Conservation (phyloP, 2,888 invertebrate species). For the Temnothorax ravouxi region DNA sequence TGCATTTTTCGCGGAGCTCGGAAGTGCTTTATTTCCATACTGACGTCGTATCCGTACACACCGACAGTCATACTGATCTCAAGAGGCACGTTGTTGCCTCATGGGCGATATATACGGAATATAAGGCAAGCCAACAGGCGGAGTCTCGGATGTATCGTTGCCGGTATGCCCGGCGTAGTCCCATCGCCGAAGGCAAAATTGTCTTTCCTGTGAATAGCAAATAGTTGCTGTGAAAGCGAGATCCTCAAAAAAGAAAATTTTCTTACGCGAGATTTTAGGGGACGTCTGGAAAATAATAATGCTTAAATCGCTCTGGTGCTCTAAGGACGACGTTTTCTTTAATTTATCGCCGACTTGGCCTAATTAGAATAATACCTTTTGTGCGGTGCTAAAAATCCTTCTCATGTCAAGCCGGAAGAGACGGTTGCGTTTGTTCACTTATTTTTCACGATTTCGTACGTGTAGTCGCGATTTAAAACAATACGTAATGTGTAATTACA, state of each 20-base stretch:
- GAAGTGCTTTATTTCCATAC: conserved; percentile 83
- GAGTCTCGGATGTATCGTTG: conserved; percentile 76
- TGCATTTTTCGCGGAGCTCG: conserved; percentile 79
- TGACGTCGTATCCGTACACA: conserved; percentile 74
- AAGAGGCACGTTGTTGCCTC: conserved; percentile 77
- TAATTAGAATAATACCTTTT: conserved; percentile 17
- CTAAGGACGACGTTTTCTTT: background rate
- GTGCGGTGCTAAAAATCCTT: background rate
- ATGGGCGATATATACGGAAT: conserved; percentile 75
- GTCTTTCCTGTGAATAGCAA: conserved; percentile 65
- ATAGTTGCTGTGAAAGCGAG: conserved; percentile 69
- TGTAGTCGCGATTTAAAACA: conserved; percentile 22
- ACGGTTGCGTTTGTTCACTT: conserved; percentile 15
- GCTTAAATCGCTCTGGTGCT: background rate
- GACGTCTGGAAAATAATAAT: background rate
- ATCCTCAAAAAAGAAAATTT: conserved; percentile 57
- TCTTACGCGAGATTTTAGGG: conserved; percentile 4
- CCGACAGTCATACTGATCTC: conserved; percentile 79
- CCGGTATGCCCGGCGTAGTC: conserved; percentile 61
- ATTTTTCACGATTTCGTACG: conserved; percentile 9
- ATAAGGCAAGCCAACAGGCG: conserved; percentile 63
- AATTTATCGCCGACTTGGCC: background rate
- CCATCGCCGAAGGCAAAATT: conserved; percentile 70
- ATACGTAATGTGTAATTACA: conserved; percentile 28
- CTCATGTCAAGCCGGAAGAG: background rate